Evolutionary conservation across 2,797 vertebrate species (phyloP).

Genomic region (Tauraco hartlaubi): DNA sequence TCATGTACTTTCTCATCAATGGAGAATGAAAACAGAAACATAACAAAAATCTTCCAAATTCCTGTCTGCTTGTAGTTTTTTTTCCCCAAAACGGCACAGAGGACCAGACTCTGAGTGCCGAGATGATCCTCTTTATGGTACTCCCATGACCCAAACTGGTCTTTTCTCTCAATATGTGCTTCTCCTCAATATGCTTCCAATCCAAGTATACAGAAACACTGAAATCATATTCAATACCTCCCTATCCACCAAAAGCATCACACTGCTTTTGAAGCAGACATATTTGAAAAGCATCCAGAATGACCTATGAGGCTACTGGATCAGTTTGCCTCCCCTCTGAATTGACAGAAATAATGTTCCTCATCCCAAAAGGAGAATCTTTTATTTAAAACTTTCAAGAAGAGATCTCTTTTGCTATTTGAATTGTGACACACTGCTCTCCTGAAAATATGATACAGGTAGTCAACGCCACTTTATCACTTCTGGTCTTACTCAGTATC

Average conservation of each 20-base stretch:
- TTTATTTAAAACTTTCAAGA: background rate
- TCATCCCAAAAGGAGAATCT: background rate
- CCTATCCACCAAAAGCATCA: background rate
- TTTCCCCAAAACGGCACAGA: background rate
- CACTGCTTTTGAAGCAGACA: background rate
- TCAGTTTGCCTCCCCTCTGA: background rate
- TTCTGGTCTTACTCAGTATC: slow-evolving; percentile 26
- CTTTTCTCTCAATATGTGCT: background rate
- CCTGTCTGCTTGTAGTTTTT: background rate
- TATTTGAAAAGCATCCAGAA: background rate
- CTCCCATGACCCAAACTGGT: background rate
- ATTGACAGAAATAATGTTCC: background rate
- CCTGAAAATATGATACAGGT: slow-evolving; percentile 41
- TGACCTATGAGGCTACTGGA: background rate
- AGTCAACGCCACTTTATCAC: slow-evolving; percentile 22
- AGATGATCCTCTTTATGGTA: background rate
- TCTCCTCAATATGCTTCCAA: background rate
- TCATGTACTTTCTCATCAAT: background rate
- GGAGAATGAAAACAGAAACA: background rate
- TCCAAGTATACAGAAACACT: background rate
- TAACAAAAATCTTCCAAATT: background rate
- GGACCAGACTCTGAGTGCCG: background rate
- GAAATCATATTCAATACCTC: background rate
- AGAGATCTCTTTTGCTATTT: background rate
- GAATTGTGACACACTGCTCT: background rate